These are phyloP conservation scores for Recurvirostra avosetta DNA, from an alignment of 2,113 vertebrate genomes.

Conservation along the genomic window DNA sequence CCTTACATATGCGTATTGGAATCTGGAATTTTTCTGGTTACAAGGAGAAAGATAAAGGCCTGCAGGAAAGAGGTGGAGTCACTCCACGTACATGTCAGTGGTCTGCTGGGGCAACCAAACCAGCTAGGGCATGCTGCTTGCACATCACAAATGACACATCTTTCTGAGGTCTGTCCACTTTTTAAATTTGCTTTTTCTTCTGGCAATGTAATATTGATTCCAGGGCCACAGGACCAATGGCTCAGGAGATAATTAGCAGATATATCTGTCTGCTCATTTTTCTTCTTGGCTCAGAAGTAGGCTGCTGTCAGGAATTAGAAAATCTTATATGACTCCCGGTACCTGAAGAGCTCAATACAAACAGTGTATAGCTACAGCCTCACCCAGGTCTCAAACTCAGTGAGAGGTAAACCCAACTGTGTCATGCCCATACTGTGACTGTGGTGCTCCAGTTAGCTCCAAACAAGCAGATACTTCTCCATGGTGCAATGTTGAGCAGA, in stretches of 20 bases:
- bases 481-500: neutral
- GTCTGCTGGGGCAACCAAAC: neutral
- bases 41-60: neutral
- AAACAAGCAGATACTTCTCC: neutral
- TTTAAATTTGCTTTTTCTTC: neutral
- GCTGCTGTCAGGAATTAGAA: neutral
- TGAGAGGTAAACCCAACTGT: neutral
- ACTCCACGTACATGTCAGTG: neutral
- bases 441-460: neutral
- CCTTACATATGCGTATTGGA: neutral
- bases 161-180: neutral
- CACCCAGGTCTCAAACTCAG: neutral
- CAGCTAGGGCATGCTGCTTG: neutral
- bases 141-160: neutral
- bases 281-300: neutral
- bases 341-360: neutral
- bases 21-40: neutral
- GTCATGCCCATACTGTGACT: neutral
- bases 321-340: neutral
- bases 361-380: neutral
- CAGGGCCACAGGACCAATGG: neutral
- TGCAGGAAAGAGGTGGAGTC: neutral
- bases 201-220: neutral
- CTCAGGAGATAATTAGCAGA: neutral
- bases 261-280: neutral